A percentile compares a stretch with the other conserved stretches of the same genome.
Conservation (phyloP, 2,113 vertebrate genomes). For the Clarias batrachus region DNA sequence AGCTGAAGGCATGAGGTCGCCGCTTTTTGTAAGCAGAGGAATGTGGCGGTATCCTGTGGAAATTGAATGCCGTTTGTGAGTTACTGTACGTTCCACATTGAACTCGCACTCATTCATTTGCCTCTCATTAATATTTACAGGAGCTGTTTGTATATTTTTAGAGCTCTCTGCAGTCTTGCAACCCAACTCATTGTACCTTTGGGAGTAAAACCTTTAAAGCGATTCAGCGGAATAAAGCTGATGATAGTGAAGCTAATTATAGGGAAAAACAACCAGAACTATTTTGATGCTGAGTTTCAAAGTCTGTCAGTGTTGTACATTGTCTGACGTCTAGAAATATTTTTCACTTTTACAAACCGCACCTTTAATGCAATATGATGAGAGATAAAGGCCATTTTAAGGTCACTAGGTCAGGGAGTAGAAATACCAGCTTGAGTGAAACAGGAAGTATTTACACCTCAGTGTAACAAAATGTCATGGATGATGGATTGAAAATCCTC, state of each 20-base stretch:
- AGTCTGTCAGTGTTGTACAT: neutral
- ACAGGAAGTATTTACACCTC: neutral
- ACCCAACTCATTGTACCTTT: neutral
- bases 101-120: neutral
- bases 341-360: neutral
- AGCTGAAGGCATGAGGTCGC: slow-evolving; percentile 80
- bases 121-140: neutral
- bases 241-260: neutral
- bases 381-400: neutral
- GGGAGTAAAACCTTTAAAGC: neutral
- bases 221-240: neutral
- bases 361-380: neutral
- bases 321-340: neutral
- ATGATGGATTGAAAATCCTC: neutral
- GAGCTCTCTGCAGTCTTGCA: neutral
- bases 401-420: neutral
- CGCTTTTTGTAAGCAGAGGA: slow-evolving; percentile 84
- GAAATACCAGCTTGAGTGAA: neutral
- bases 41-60: slow-evolving; percentile 89
- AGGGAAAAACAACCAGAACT: neutral
- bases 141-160: neutral
- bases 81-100: neutral
- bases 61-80: neutral
- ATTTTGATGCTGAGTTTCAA: neutral
- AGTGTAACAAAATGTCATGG: neutral